Evolutionary conservation across 2,797 vertebrate genomes (phyloP).

Genomic region (Rallus crepitans): DNA sequence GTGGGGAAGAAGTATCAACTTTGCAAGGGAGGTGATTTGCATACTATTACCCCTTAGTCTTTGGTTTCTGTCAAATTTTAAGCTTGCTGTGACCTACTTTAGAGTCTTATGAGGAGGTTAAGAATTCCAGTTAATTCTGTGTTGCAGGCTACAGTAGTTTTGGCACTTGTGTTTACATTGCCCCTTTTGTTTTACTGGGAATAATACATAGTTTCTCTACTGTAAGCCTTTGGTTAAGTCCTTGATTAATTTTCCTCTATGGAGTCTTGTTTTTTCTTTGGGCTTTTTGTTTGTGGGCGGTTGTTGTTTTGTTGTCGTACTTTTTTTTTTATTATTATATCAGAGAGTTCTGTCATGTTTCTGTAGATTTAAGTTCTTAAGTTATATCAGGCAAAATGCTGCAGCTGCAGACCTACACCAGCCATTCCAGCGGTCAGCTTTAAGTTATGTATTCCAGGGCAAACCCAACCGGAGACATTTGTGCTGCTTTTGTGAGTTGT

Average conservation of each 20-base stretch:
- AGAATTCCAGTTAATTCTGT: slow-evolving; percentile 49
- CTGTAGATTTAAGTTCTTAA: background rate
- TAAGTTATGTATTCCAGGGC: background rate
- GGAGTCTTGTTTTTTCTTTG: background rate
- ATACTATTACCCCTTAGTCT: slow-evolving; percentile 58
- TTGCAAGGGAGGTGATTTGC: slow-evolving; percentile 56
- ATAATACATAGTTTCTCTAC: slow-evolving; percentile 14
- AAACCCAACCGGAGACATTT: background rate
- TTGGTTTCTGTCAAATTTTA: slow-evolving; percentile 67
- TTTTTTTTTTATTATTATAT: background rate
- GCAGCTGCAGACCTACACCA: background rate
- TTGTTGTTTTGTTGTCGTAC: background rate
- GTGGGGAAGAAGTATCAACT: background rate
- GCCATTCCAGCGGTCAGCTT: background rate
- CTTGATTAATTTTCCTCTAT: background rate
- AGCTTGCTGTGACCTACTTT: slow-evolving; percentile 80
- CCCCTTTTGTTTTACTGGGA: slow-evolving; percentile 47
- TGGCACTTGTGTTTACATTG: slow-evolving; percentile 7
- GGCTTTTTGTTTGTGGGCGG: background rate
- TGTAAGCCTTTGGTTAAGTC: background rate
- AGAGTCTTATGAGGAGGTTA: slow-evolving; percentile 63
- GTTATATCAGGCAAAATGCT: background rate
- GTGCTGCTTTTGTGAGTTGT: background rate
- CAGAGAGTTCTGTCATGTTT: background rate
- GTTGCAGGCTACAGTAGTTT: background rate